Conservation (phyloP, 2,888 invertebrate genomes). For the Ischnus inquisitorius region DNA sequence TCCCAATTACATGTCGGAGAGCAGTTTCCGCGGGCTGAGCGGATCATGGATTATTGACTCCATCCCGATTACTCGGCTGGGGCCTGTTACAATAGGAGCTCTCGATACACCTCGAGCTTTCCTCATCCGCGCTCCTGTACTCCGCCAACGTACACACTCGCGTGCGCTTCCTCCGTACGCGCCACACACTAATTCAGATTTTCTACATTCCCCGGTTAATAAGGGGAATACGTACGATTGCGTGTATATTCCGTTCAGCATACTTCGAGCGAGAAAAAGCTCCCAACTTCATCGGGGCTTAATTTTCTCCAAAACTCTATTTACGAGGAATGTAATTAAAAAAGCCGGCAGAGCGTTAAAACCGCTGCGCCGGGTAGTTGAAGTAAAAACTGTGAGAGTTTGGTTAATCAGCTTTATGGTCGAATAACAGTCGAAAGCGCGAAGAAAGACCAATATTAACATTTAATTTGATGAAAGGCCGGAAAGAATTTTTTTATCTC, state of each 20-base stretch:
- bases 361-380: neutral
- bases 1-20: constrained; percentile 83
- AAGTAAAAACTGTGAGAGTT: neutral
- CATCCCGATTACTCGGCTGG: constrained; percentile 75
- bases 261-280: neutral
- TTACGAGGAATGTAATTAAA: neutral
- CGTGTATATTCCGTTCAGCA: neutral
- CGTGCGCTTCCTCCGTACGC: too few relatives aligned
- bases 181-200: neutral
- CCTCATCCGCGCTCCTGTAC: constrained; percentile 30
- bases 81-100: constrained; percentile 62
- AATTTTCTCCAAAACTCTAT: neutral
- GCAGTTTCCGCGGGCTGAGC: constrained; percentile 80
- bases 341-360: neutral
- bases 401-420: neutral
- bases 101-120: constrained; percentile 67
- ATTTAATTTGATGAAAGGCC: too few relatives aligned
- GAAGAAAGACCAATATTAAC: constrained; percentile 1
- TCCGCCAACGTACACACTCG: neutral
- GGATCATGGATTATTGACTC: constrained; percentile 84
- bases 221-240: neutral
- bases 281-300: neutral
- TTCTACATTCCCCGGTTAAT: neutral
- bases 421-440: neutral
- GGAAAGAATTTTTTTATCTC: too few relatives aligned